phyloP scores from a whole-genome alignment of 1,140 invertebrate species.

The Holotrichia oblita region DNA sequence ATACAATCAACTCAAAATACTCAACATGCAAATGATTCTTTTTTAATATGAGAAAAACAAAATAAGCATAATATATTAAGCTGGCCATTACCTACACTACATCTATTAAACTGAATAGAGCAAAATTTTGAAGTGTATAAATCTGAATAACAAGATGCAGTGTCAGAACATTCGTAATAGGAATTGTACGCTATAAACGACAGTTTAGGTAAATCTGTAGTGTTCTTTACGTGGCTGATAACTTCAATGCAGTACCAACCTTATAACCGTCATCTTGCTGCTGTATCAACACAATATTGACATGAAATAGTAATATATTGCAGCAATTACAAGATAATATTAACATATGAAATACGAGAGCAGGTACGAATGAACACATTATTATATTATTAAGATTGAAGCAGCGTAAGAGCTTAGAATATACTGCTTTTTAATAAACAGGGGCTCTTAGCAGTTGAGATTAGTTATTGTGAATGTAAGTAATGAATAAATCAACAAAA shows the following conservation, averaged over 20 bases:
- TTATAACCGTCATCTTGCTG: conserved; percentile 23
- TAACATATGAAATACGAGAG: background rate
- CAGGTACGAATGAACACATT: background rate
- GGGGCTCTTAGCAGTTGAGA: background rate
- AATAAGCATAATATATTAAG: background rate
- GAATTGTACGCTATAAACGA: conserved; percentile 1
- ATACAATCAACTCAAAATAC: conserved; percentile 35
- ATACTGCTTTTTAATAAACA: no score
- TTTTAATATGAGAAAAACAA: conserved; percentile 41
- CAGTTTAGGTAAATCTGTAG: conserved; percentile 11
- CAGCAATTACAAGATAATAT: background rate
- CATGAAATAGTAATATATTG: background rate
- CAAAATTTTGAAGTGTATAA: background rate
- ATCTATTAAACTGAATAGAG: background rate
- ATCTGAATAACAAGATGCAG: background rate
- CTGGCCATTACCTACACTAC: background rate
- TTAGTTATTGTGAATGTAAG: background rate
- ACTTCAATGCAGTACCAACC: conserved; percentile 24
- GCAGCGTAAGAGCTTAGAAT: background rate
- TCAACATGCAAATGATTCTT: conserved; percentile 41
- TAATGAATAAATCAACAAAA: background rate
- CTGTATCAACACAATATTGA: conserved; percentile 2
- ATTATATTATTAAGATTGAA: background rate
- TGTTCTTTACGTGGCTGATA: conserved; percentile 21
- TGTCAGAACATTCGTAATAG: background rate